Percentiles rank a stretch among this genome's conserved stretches.
Conservation (phyloP, 2,888 invertebrate genomes). For the Pterostichus madidus region DNA sequence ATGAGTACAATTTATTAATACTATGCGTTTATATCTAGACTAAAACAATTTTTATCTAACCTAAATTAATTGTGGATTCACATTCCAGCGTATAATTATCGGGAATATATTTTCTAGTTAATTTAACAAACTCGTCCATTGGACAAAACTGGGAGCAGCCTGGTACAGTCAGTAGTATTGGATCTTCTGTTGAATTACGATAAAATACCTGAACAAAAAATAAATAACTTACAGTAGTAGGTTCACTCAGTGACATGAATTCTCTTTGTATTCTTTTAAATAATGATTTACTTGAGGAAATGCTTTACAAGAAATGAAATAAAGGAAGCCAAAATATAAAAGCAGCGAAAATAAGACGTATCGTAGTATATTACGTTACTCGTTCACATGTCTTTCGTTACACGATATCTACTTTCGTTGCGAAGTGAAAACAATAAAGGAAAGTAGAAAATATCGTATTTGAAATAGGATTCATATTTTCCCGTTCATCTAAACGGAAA, state of each 20-base stretch:
- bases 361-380: no score
- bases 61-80: conserved; percentile 71
- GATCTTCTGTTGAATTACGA: conserved; percentile 70
- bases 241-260: no score
- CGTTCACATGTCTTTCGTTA: not conserved
- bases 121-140: conserved; percentile 72
- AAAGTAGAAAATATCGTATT: conserved; percentile 37
- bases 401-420: conserved; percentile 7
- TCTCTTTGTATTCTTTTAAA: no score
- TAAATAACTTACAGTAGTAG: not conserved
- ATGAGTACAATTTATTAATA: conserved; percentile 3
- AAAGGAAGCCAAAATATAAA: not conserved
- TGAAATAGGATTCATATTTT: conserved; percentile 46
- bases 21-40: not conserved
- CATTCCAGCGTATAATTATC: conserved; percentile 75
- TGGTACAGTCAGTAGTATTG: conserved; percentile 71
- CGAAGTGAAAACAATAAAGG: conserved; percentile 31
- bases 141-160: conserved; percentile 74
- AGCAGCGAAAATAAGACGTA: no score
- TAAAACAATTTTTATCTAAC: not conserved
- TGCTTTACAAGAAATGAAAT: not conserved
- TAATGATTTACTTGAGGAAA: no score
- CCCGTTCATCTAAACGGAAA: conserved; percentile 34
- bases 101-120: conserved; percentile 72
- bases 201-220: conserved; percentile 72